Evolutionary conservation across 2,888 invertebrate species (phyloP).

Genomic region (Drosophila rellima): DNA sequence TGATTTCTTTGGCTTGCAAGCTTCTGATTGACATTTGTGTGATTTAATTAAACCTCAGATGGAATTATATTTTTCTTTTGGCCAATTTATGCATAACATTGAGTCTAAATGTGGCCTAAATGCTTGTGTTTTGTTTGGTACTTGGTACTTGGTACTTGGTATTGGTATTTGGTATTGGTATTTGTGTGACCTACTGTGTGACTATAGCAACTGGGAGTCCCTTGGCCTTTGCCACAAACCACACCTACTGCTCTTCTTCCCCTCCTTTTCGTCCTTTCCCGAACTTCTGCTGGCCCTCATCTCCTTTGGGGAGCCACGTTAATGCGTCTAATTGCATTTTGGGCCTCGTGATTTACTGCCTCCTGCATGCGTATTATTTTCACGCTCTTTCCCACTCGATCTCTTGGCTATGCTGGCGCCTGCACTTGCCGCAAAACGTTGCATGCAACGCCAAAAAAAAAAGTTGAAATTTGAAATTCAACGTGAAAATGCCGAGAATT

Average conservation of each 20-base stretch:
- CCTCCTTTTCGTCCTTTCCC: too few relatives aligned
- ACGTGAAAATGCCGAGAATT: slow-evolving; percentile 29
- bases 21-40: slow-evolving; percentile 63
- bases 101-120: slow-evolving; percentile 27
- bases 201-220: neutral
- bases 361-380: slow-evolving; percentile 50
- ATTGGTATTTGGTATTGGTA: too few relatives aligned
- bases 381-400: slow-evolving; percentile 34
- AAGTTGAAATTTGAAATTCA: slow-evolving; percentile 11
- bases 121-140: slow-evolving; percentile 2
- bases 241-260: neutral
- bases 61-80: slow-evolving; percentile 36
- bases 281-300: slow-evolving; percentile 12
- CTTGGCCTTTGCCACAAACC: neutral
- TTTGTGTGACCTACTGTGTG: neutral
- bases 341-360: slow-evolving; percentile 62
- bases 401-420: slow-evolving; percentile 43
- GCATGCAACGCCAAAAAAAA: slow-evolving; percentile 13
- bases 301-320: slow-evolving; percentile 42
- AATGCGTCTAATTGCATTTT: slow-evolving; percentile 78
- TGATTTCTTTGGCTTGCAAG: slow-evolving; percentile 27
- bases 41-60: slow-evolving; percentile 77
- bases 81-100: slow-evolving; percentile 66
- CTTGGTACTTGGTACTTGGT: too few relatives aligned
- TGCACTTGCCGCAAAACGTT: slow-evolving; percentile 44